Evolutionary conservation across 2,797 vertebrate genomes (phyloP).

Genomic region (Lutjanus campechanus): DNA sequence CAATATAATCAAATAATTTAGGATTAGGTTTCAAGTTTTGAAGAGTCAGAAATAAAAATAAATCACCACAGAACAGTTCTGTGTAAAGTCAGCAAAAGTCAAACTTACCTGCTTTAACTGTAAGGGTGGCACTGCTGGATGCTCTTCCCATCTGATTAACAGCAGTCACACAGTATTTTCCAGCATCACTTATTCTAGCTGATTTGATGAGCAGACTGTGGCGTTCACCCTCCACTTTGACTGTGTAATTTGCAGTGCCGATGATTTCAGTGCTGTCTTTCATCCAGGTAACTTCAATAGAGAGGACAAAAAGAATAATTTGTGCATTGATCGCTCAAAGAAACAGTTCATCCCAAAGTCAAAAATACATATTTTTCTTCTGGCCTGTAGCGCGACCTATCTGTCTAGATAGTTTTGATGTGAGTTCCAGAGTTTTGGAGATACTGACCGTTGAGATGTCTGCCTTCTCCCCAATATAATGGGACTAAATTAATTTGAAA

Average conservation of each 20-base stretch:
- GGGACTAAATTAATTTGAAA: too few species aligned
- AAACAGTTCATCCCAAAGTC: too few species aligned
- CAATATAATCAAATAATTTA: neutral
- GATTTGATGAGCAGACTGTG: slow-evolving; percentile 92
- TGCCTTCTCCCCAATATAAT: too few species aligned
- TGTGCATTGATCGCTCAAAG: neutral
- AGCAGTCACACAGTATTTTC: slow-evolving; percentile 91
- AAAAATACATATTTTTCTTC: too few species aligned
- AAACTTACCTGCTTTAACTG: slow-evolving; percentile 91
- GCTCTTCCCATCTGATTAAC: slow-evolving; percentile 91
- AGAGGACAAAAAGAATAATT: neutral
- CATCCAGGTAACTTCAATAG: slow-evolving; percentile 90
- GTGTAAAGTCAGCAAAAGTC: neutral
- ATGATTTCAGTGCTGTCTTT: slow-evolving; percentile 86
- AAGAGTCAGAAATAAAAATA: neutral
- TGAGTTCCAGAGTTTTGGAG: neutral
- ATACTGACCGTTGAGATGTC: too few species aligned
- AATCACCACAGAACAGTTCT: neutral
- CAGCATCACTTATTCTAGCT: slow-evolving; percentile 88
- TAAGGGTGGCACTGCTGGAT: slow-evolving; percentile 89
- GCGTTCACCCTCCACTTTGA: slow-evolving; percentile 94
- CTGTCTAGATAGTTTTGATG: too few species aligned
- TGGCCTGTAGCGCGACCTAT: too few species aligned
- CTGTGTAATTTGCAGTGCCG: slow-evolving; percentile 81
- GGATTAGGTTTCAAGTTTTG: neutral